Evolutionary conservation across 2,797 vertebrate species (phyloP), one percentile per base, ranked within the genome.

Genomic region (Pelobates cultripes): DNA sequence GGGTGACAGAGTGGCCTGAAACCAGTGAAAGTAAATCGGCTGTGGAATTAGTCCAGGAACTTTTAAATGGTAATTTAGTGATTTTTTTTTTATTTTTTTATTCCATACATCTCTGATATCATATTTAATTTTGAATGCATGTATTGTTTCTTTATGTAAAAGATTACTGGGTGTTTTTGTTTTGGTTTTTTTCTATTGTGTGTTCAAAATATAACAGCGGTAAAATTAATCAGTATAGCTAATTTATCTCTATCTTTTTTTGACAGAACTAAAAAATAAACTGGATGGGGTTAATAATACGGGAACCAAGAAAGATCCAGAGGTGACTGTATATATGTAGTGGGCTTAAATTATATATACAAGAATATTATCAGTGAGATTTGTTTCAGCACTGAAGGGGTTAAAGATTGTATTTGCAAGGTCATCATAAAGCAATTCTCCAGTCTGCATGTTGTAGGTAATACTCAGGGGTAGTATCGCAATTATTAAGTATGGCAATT

Each of bases 1-100:
- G 95, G 77, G 92, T 95, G 86, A 96, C 93, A 0, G 96, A 97
- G 78, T 99, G 97, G 97, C 91, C 95, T 43, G 97, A 97, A 69
- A 93, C 94, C 0, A 75, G 93, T 45, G 95, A 96, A 85, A 88
- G 87, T 64, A 92, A 89, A 4, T 91, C 96, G 51, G 93, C 96
- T 83, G 83, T 95, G 77, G 92, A 95, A 71, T 87, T 96, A 85
- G 95, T 95, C 64, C 95, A 93, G 86, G 92, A 93, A 3, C 94
- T 96, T 84, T 87, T 99, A 14, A 92, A 95, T 86, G 97, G 98
- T 98, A 88, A 79, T 14, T 75, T 43, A 51, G 5, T 28, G 28
- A 28, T 28, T 28, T 28, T 28, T 28, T 28, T 28, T 28, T 28
- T 28, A 28, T 28, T 28, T 28, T 28, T 28, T 28, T 28, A 28